phyloP scores from a whole-genome alignment of 1,140 invertebrate species.

The Frieseomelitta varia region DNA sequence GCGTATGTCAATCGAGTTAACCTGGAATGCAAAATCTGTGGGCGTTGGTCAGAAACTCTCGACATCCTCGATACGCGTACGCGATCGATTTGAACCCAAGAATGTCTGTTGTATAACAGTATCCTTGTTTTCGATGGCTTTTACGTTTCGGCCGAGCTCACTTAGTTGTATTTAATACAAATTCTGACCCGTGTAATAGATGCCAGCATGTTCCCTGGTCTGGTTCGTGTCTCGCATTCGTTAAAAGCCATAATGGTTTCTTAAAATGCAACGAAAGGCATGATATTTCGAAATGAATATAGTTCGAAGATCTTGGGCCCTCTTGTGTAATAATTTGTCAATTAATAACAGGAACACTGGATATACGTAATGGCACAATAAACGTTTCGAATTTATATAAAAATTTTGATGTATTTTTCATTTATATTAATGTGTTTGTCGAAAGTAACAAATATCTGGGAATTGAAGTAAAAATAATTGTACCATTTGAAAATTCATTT shows the following conservation, averaged over 20 bases:
- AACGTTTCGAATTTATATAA: not conserved
- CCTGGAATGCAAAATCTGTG: constrained; percentile 73
- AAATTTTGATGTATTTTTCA: not conserved
- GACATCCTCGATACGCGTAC: constrained; percentile 52
- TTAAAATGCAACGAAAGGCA: not conserved
- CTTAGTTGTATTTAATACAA: constrained; percentile 46
- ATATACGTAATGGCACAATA: too few relatives aligned
- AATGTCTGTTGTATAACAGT: constrained; percentile 50
- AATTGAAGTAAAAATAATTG: too few relatives aligned
- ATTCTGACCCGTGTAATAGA: constrained; percentile 34
- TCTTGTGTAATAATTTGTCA: not conserved
- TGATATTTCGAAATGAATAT: too few relatives aligned
- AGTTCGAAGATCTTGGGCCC: not conserved
- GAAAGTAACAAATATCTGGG: too few relatives aligned
- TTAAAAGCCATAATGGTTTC: not conserved
- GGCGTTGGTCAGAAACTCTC: constrained; percentile 67
- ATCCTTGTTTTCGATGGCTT: constrained; percentile 40
- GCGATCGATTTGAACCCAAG: constrained; percentile 33
- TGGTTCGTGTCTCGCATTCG: constrained; percentile 4
- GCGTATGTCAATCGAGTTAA: constrained; percentile 61
- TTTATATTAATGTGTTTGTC: too few relatives aligned
- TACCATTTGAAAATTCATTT: too few relatives aligned
- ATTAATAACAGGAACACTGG: not conserved
- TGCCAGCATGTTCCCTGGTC: not conserved
- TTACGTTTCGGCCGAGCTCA: constrained; percentile 18